Evolutionary conservation across 2,888 invertebrate genomes (phyloP).

Genomic region (Crocallis elinguaria): DNA sequence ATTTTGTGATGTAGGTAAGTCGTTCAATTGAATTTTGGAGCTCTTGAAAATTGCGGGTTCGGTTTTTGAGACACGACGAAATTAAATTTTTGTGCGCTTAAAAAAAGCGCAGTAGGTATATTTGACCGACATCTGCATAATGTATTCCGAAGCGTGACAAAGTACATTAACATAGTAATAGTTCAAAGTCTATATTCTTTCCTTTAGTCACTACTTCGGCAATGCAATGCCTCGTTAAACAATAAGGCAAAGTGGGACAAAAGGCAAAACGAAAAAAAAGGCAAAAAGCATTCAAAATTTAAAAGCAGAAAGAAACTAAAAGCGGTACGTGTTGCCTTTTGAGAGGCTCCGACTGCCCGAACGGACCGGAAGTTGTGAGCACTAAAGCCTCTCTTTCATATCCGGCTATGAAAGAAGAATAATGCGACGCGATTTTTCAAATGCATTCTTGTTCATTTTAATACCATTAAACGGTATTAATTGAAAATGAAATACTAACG

Average conservation of each 20-base stretch:
- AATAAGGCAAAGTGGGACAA: conserved; percentile 29
- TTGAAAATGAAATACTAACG: too few species aligned
- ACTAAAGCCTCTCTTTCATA: conserved; percentile 62
- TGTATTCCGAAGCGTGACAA: too few species aligned
- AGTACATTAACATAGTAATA: too few species aligned
- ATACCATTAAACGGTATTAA: not conserved
- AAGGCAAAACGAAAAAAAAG: conserved; percentile 28
- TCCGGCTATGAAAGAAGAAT: conserved; percentile 52
- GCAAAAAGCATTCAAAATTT: conserved; percentile 47
- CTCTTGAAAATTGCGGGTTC: too few species aligned
- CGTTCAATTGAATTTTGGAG: too few species aligned
- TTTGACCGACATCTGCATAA: too few species aligned
- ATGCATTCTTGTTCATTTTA: not conserved
- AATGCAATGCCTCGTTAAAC: conserved; percentile 10
- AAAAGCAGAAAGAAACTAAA: conserved; percentile 60
- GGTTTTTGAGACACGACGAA: too few species aligned
- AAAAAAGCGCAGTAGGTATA: too few species aligned
- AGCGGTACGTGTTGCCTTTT: conserved; percentile 61
- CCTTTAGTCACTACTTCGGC: not conserved
- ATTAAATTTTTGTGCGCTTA: too few species aligned
- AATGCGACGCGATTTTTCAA: conserved; percentile 21
- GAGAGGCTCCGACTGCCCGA: conserved; percentile 43
- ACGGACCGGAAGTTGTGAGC: conserved; percentile 50
- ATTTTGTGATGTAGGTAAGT: too few species aligned
- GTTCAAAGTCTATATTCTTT: too few species aligned